A percentile compares a stretch with the other conserved stretches of the same genome.
Conservation (phyloP, 2,113 vertebrate genomes). For the Girardinichthys multiradiatus region DNA sequence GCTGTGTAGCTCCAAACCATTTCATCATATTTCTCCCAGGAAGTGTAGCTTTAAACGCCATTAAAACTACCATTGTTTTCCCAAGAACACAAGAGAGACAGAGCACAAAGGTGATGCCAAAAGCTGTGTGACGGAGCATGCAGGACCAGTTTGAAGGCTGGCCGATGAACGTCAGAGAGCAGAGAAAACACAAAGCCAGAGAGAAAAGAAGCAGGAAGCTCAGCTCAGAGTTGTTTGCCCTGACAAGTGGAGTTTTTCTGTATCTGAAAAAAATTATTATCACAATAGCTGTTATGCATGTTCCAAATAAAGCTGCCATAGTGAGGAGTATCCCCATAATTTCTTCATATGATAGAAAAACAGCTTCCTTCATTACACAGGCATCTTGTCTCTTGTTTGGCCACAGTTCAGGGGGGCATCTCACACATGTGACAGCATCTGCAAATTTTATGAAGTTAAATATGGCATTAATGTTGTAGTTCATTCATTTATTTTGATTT, state of each 20-base stretch:
- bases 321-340: slow-evolving; percentile 72
- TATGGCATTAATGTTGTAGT: background rate
- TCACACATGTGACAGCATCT: slow-evolving; percentile 72
- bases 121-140: slow-evolving; percentile 69
- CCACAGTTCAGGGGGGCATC: slow-evolving; percentile 74
- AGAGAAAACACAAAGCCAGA: slow-evolving; percentile 73
- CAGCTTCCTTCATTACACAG: slow-evolving; percentile 68
- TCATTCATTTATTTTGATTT: background rate
- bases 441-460: slow-evolving; percentile 10
- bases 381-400: slow-evolving; percentile 65
- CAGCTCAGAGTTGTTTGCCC: slow-evolving; percentile 71
- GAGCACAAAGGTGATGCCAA: slow-evolving; percentile 14
- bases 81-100: slow-evolving; percentile 22
- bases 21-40: background rate
- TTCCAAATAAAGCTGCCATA: slow-evolving; percentile 62
- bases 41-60: slow-evolving; percentile 13
- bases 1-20: slow-evolving; percentile 15
- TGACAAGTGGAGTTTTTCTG: slow-evolving; percentile 71
- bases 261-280: slow-evolving; percentile 69
- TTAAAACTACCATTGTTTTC: slow-evolving; percentile 25
- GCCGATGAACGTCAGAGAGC: slow-evolving; percentile 76
- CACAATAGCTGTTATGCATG: slow-evolving; percentile 56
- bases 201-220: slow-evolving; percentile 77
- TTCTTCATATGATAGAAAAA: slow-evolving; percentile 71
- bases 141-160: slow-evolving; percentile 74